Percentiles rank a stretch among this genome's conserved stretches.
These are phyloP conservation scores for Willisornis vidua DNA, from an alignment of 2,113 vertebrate genomes.

Conservation along the genomic window DNA sequence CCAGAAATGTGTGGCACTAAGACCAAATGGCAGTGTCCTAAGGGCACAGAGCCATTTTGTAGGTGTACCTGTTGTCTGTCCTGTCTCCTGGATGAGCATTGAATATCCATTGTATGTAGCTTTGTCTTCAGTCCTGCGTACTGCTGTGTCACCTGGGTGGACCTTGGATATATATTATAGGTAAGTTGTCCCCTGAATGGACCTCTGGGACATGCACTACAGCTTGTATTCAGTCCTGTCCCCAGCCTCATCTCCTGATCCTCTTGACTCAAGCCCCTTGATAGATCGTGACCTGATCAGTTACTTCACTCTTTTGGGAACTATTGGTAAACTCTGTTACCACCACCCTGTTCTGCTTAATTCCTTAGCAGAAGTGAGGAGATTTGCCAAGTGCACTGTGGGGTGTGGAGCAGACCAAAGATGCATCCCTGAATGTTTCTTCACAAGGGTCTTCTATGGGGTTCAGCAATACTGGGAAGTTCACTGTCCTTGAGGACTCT, in stretches of 20 bases:
- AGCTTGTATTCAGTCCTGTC: background rate
- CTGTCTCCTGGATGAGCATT: background rate
- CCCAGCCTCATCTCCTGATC: background rate
- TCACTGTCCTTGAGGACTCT: background rate
- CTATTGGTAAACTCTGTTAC: background rate
- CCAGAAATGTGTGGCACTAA: background rate
- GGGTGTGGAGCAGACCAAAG: background rate
- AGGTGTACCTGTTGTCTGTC: background rate
- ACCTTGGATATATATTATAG: background rate
- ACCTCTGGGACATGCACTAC: accelerated
- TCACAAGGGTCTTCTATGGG: background rate
- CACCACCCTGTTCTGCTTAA: accelerated
- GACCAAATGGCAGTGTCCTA: background rate
- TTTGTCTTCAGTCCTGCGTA: background rate
- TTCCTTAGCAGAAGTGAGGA: background rate
- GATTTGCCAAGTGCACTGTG: background rate
- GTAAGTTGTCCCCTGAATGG: background rate
- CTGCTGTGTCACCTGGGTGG: background rate
- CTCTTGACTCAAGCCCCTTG: background rate
- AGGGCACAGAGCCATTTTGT: background rate
- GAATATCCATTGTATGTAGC: background rate
- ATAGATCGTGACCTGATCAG: background rate
- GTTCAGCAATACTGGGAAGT: background rate
- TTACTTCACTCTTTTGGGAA: background rate
- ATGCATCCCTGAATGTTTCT: background rate